These are phyloP conservation scores for Acromyrmex echinatior DNA, from an alignment of 1,140 invertebrate genomes.

Conservation along the genomic window DNA sequence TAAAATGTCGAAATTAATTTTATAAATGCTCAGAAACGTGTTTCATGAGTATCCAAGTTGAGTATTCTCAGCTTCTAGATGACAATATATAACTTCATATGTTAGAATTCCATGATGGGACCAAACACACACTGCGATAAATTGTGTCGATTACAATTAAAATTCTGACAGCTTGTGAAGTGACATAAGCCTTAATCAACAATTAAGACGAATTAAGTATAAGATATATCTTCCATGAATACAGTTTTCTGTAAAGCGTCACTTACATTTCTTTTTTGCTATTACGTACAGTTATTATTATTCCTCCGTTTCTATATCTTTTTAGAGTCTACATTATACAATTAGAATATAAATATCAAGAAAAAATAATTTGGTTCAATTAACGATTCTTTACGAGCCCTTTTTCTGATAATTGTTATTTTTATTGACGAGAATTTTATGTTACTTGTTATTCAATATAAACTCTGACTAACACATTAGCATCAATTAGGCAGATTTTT, in stretches of 20 bases:
- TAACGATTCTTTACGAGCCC: not conserved
- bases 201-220: slow-evolving; percentile 13
- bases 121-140: slow-evolving; percentile 57
- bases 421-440: slow-evolving; percentile 29
- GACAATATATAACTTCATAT: slow-evolving; percentile 24
- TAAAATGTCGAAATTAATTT: not conserved
- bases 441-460: slow-evolving; percentile 43
- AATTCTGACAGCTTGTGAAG: slow-evolving; percentile 22
- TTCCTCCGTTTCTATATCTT: slow-evolving; percentile 24
- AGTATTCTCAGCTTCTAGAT: not conserved
- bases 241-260: slow-evolving; percentile 10
- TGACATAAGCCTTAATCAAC: not conserved
- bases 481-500: slow-evolving; percentile 9
- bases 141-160: slow-evolving; percentile 25
- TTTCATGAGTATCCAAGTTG: slow-evolving; percentile 2
- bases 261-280: slow-evolving; percentile 15
- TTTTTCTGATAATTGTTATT: slow-evolving; percentile 37
- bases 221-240: slow-evolving; percentile 2
- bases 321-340: not conserved
- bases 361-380: slow-evolving; percentile 17
- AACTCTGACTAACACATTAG: slow-evolving; percentile 15
- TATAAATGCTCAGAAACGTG: not conserved
- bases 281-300: slow-evolving; percentile 11
- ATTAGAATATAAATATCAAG: slow-evolving; percentile 27
- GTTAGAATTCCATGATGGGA: slow-evolving; percentile 71